phyloP scores from a whole-genome alignment of 2,113 vertebrate genomes.

The Centrocercus urophasianus region DNA sequence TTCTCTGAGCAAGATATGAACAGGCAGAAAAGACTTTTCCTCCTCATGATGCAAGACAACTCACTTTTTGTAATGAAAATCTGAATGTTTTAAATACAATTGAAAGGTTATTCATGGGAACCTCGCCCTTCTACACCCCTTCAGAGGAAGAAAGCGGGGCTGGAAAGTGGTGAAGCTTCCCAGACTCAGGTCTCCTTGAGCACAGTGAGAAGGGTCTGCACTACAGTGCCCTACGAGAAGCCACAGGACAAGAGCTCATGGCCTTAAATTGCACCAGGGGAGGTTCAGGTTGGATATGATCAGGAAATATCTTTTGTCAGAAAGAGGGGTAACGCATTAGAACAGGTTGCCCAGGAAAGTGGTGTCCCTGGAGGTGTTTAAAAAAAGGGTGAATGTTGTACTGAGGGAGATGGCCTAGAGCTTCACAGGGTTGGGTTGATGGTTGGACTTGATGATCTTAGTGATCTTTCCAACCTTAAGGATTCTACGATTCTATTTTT shows the following conservation, averaged over 20 bases:
- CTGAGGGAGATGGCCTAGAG: too few relatives aligned
- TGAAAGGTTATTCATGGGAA: neutral
- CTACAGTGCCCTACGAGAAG: neutral
- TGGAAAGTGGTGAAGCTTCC: neutral
- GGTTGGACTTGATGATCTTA: too few relatives aligned
- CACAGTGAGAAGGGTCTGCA: rapidly evolving
- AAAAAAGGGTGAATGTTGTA: too few relatives aligned
- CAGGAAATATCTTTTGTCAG: too few relatives aligned
- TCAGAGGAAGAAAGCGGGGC: neutral
- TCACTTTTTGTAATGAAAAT: neutral
- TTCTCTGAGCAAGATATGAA: neutral
- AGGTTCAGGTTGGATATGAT: too few relatives aligned
- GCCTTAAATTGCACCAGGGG: too few relatives aligned
- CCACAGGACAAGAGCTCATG: too few relatives aligned
- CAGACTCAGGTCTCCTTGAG: neutral
- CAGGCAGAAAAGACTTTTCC: neutral
- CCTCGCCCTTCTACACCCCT: rapidly evolving
- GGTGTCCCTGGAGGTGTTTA: too few relatives aligned
- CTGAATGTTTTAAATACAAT: neutral
- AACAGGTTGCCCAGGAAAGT: too few relatives aligned
- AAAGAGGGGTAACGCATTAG: too few relatives aligned
- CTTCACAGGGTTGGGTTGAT: too few relatives aligned
- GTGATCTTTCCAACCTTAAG: too few relatives aligned
- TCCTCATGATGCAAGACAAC: neutral
- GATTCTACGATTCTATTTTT: neutral